These are phyloP conservation scores for Protobothrops flavoviridis DNA, from an alignment of 2,113 vertebrate genomes.

Conservation along the genomic window DNA sequence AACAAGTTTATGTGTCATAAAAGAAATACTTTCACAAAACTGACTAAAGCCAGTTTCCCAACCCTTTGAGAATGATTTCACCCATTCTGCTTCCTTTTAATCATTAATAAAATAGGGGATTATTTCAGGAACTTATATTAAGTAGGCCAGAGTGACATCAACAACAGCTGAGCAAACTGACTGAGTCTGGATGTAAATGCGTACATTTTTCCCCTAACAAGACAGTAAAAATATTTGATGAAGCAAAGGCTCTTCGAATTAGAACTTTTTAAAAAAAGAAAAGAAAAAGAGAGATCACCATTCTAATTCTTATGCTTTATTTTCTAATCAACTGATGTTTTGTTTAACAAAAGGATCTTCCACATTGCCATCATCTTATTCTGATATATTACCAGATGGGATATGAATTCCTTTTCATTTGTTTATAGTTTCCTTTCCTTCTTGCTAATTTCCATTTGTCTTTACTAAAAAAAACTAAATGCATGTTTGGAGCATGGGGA, in stretches of 20 bases:
- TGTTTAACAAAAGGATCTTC: slow-evolving; percentile 13
- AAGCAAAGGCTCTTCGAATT: slow-evolving; percentile 69
- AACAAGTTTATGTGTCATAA: slow-evolving; percentile 71
- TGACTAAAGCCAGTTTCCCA: slow-evolving; percentile 72
- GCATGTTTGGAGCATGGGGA: slow-evolving; percentile 34
- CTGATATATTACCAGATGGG: slow-evolving; percentile 9
- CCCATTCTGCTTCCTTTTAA: slow-evolving; percentile 70
- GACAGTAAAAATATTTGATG: slow-evolving; percentile 62
- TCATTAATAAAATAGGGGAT: slow-evolving; percentile 74
- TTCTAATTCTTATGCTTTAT: slow-evolving; percentile 55
- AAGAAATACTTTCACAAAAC: slow-evolving; percentile 68
- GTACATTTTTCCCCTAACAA: slow-evolving; percentile 63
- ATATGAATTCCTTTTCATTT: slow-evolving; percentile 14
- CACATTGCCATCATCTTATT: slow-evolving; percentile 21
- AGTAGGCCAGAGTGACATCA: slow-evolving; percentile 74
- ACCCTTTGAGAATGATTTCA: slow-evolving; percentile 71
- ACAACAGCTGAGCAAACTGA: slow-evolving; percentile 79
- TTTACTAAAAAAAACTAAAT: slow-evolving; percentile 39
- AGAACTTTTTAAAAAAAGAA: slow-evolving; percentile 30
- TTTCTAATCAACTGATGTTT: slow-evolving; percentile 34
- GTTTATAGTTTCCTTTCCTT: neutral
- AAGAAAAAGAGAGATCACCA: slow-evolving; percentile 42
- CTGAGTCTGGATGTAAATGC: slow-evolving; percentile 63
- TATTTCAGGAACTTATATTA: slow-evolving; percentile 77
- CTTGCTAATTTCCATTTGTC: slow-evolving; percentile 18